A percentile compares a stretch with the other conserved stretches of the same genome.
phyloP scores from a whole-genome alignment of 2,888 invertebrate species.

The Elmis aenea region DNA sequence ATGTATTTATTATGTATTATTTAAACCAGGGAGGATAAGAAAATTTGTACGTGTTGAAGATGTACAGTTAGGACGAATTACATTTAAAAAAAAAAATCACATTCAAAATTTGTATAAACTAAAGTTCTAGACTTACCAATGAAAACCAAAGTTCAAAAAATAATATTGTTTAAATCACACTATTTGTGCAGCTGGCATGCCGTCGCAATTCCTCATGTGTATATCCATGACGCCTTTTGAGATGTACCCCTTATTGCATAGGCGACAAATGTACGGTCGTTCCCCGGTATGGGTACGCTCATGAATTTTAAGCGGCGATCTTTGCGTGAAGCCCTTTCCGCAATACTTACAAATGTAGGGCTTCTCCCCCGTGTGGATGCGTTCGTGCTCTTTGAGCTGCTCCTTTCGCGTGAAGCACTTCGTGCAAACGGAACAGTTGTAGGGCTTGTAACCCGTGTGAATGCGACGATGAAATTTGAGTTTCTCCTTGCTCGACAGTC shows the following conservation, averaged over 20 bases:
- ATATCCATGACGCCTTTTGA: constrained; percentile 39
- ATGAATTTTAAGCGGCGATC: constrained; percentile 1
- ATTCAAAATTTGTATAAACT: too few relatives aligned
- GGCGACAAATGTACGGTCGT: neutral
- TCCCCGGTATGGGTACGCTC: neutral
- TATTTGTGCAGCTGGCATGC: too few relatives aligned
- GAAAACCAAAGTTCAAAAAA: too few relatives aligned
- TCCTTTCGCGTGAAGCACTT: constrained; percentile 1
- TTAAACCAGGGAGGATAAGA: too few relatives aligned
- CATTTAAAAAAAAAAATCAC: too few relatives aligned
- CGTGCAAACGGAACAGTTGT: neutral
- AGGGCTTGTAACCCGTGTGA: constrained; percentile 4
- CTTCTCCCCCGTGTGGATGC: constrained; percentile 6
- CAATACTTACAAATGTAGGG: constrained; percentile 2
- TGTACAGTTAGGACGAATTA: too few relatives aligned
- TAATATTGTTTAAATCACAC: too few relatives aligned
- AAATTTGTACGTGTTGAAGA: too few relatives aligned
- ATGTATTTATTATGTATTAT: too few relatives aligned
- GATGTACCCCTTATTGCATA: constrained; percentile 23
- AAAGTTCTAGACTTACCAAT: too few relatives aligned
- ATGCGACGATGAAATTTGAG: constrained; percentile 40
- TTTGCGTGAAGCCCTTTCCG: constrained; percentile 4
- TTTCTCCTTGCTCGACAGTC: constrained; percentile 49
- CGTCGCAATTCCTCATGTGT: constrained; percentile 31
- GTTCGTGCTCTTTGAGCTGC: constrained; percentile 2